Conservation (phyloP, 2,888 invertebrate species). For the Apamea monoglypha region DNA sequence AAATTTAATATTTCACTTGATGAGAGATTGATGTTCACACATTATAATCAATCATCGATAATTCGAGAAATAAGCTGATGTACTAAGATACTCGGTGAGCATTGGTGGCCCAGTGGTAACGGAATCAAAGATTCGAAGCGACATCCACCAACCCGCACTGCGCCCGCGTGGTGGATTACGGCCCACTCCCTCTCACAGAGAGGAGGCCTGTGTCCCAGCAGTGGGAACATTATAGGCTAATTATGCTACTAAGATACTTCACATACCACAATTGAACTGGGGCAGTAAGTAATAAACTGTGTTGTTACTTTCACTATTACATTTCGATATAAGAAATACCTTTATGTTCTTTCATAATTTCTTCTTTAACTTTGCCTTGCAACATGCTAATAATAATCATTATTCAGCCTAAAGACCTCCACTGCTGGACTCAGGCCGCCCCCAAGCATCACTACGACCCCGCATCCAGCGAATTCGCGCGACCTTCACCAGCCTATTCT, state of each 20-base stretch:
- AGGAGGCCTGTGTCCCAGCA: not conserved
- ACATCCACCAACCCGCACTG: too few species aligned
- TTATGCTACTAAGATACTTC: conserved; percentile 13
- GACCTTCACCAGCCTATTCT: too few species aligned
- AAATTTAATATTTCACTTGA: conserved; percentile 31
- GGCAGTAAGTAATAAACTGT: conserved; percentile 34
- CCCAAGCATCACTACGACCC: not conserved
- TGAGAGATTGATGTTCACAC: conserved; percentile 23
- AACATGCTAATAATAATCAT: not conserved
- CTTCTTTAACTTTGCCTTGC: not conserved
- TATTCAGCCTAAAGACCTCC: not conserved
- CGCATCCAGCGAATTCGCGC: not conserved
- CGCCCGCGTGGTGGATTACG: too few species aligned
- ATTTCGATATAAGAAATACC: conserved; percentile 17
- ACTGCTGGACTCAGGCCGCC: not conserved
- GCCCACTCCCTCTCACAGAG: not conserved
- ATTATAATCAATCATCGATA: conserved; percentile 35
- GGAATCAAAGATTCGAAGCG: too few species aligned
- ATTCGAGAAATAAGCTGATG: conserved; percentile 8
- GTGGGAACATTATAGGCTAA: not conserved
- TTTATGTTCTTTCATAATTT: conserved; percentile 8
- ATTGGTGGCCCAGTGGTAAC: not conserved
- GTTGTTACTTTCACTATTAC: conserved; percentile 43
- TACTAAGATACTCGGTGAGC: conserved; percentile 13
- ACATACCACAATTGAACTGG: conserved; percentile 42